Evolutionary conservation across 2,888 invertebrate genomes (phyloP), one percentile per base, ranked within the genome.

Genomic region (Xanthia togata): DNA sequence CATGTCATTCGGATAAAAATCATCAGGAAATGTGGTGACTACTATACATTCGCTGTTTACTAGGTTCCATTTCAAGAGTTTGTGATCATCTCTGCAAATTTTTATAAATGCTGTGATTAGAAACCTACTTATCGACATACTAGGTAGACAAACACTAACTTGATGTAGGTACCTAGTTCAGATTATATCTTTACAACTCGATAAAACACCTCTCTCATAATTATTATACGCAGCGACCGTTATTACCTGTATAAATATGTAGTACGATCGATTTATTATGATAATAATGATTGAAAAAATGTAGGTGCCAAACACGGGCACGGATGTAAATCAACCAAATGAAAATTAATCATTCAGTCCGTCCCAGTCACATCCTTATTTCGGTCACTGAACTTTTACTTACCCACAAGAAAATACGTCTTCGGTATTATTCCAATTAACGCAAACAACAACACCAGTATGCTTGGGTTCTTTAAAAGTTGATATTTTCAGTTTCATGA

Each of bases 391-490:
- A 53, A 70, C 44, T 57, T n/a, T 38, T 26, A 92, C 94, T 94
- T 94, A 98, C 99, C 98, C 98, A 89, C 98, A 98, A 41, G 99
- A 99, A 95, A 98, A 98, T 68, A 99, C 98, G 94, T 99, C 99
- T 93, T 99, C 99, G 47, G 98, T 98, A 88, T 98, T 98, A 93
- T 98, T 98, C 99, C 99, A 99, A 86, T 98, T 98, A 23, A 99
- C 98, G 93, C 99, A 99, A 79, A 98, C 98, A 20, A 99, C 98
- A n/a, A 98, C 97, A 88, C 98, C 98, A 81, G 96, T 96, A 93
- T 98, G 98, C 76, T 98, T 97, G 35, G 98, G 97, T 89, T 98
- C 98, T 91, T 98, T 98, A 87, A 98, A 97, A 80, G 98, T 94
- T 62, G 98, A 97, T 86, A 98, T 97, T 97, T 99, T 98, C 85